Evolutionary conservation across 1,140 invertebrate genomes (phyloP).

Genomic region (Antheraea pernyi): DNA sequence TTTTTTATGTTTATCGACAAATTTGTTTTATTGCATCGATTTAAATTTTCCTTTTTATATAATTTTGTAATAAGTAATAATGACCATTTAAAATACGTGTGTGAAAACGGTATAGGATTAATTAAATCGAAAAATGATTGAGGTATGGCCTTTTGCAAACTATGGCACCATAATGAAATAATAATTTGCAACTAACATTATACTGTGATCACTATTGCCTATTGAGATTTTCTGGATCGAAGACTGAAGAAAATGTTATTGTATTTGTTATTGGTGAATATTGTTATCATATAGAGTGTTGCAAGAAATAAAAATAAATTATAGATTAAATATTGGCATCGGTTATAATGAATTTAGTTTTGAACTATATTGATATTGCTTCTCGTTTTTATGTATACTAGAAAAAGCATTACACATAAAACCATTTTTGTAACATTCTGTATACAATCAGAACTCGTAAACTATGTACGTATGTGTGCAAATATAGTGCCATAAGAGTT

Average conservation of each 20-base stretch:
- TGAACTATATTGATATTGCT: too few relatives aligned
- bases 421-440: constrained; percentile 11
- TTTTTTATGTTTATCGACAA: too few relatives aligned
- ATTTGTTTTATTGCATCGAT: too few relatives aligned
- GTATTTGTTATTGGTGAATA: constrained; percentile 4
- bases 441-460: constrained; percentile 21
- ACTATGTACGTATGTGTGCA: constrained; percentile 46
- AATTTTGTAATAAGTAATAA: not conserved
- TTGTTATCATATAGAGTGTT: not conserved
- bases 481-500: constrained; percentile 55
- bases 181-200: constrained; percentile 38
- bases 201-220: constrained; percentile 68
- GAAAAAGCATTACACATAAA: not conserved
- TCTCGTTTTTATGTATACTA: too few relatives aligned
- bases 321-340: not conserved
- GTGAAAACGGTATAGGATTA: not conserved
- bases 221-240: constrained; percentile 71
- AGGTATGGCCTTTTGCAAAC: constrained; percentile 27
- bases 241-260: constrained; percentile 63
- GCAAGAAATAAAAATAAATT: not conserved
- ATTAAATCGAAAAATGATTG: not conserved
- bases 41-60: not conserved
- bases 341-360: not conserved
- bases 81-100: not conserved
- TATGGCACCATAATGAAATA: constrained; percentile 34